Conservation (phyloP, 2,113 vertebrate species). For the Ptyas mucosa region DNA sequence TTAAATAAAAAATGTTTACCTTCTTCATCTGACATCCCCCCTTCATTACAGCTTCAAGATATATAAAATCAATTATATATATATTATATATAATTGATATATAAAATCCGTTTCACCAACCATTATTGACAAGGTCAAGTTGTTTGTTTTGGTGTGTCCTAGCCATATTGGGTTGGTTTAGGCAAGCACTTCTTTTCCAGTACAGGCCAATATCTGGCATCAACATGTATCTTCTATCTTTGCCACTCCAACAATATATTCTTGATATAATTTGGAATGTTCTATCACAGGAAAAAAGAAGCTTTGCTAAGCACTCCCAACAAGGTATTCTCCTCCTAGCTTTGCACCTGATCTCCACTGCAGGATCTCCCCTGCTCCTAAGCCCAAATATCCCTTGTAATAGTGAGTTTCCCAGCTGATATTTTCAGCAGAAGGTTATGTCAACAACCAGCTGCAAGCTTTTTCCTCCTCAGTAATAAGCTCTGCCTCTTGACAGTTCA, state of each 20-base stretch:
- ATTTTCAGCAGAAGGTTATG: not conserved
- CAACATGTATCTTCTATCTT: not conserved
- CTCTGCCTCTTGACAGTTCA: not conserved
- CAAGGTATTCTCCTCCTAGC: not conserved
- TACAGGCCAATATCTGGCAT: not conserved
- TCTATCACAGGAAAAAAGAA: not conserved
- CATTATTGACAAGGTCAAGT: not conserved
- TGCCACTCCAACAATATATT: not conserved
- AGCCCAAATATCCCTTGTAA: not conserved
- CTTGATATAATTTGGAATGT: not conserved
- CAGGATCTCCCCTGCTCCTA: not conserved
- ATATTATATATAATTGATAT: too few species aligned
- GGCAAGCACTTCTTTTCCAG: not conserved
- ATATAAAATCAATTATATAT: not conserved
- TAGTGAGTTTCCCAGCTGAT: not conserved
- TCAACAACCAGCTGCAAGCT: not conserved
- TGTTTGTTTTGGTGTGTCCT: not conserved
- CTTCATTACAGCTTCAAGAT: not conserved
- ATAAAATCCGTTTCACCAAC: not conserved
- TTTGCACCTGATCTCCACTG: not conserved
- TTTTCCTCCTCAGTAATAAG: not conserved
- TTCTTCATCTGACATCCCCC: not conserved
- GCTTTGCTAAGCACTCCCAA: not conserved
- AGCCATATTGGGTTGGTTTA: not conserved
- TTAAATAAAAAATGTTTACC: not conserved